Percentiles rank a stretch among this genome's conserved stretches.
These are phyloP conservation scores for Euura lappo DNA, from an alignment of 1,140 invertebrate species.

Conservation along the genomic window DNA sequence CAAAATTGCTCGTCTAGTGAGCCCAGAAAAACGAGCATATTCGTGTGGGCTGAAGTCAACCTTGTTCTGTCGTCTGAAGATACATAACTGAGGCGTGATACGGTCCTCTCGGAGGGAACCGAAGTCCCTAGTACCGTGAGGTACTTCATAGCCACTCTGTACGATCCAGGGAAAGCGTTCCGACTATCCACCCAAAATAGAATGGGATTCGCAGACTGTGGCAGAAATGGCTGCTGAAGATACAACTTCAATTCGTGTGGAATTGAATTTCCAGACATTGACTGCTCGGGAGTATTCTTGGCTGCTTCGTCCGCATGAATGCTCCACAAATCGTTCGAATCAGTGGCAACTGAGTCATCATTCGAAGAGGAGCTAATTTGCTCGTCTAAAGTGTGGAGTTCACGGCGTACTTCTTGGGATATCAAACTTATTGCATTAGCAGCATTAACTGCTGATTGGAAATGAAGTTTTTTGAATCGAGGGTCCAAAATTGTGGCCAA, in stretches of 20 bases:
- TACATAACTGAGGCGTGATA: background rate
- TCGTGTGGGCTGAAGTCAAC: too few species aligned
- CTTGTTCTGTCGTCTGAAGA: too few species aligned
- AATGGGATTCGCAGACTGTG: constrained; percentile 8
- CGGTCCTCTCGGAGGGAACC: constrained; percentile 8
- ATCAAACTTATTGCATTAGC: too few species aligned
- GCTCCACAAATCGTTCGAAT: constrained; percentile 12
- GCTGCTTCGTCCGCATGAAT: constrained; percentile 11
- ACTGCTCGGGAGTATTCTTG: background rate
- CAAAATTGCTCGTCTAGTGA: too few species aligned
- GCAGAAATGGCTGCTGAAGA: background rate
- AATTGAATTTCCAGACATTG: background rate
- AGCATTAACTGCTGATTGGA: background rate
- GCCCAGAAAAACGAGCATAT: too few species aligned
- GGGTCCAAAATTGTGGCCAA: constrained; percentile 28
- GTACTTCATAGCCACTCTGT: constrained; percentile 16
- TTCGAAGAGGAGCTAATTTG: too few species aligned
- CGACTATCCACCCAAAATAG: constrained; percentile 12
- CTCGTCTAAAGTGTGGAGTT: too few species aligned
- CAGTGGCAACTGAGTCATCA: background rate
- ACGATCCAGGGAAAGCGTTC: constrained; percentile 13
- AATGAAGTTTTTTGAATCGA: constrained; percentile 31
- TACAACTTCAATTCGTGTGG: constrained; percentile 9
- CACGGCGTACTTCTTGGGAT: too few species aligned
- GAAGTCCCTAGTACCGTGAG: constrained; percentile 13